Evolutionary conservation across 2,888 invertebrate species (phyloP).

Genomic region (Acleris literana): DNA sequence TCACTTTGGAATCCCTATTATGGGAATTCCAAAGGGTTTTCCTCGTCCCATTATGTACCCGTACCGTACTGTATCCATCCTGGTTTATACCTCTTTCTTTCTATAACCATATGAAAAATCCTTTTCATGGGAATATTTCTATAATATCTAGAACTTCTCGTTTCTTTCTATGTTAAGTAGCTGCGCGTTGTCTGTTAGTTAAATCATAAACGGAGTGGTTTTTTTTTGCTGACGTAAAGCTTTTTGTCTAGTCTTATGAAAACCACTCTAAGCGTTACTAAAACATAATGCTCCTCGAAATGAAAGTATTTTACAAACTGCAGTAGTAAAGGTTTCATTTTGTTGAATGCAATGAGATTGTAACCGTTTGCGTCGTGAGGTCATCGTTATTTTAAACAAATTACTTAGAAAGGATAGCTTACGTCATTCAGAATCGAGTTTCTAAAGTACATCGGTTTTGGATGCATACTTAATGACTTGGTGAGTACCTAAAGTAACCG

Average conservation of each 20-base stretch:
- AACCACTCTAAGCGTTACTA: not conserved
- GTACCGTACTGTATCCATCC: too few relatives aligned
- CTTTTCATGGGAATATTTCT: too few relatives aligned
- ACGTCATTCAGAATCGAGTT: slow-evolving; percentile 30
- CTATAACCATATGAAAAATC: too few relatives aligned
- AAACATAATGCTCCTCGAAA: slow-evolving; percentile 6
- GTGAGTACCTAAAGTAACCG: slow-evolving; percentile 22
- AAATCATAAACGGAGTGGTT: too few relatives aligned
- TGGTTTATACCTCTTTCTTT: too few relatives aligned
- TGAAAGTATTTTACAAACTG: not conserved
- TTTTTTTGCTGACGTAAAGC: not conserved
- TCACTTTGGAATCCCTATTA: not conserved
- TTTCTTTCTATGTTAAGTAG: not conserved
- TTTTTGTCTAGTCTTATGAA: slow-evolving; percentile 13
- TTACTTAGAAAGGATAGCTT: slow-evolving; percentile 18
- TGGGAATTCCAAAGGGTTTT: too few relatives aligned
- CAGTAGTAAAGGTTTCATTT: not conserved
- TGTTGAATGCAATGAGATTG: not conserved
- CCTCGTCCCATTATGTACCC: not conserved
- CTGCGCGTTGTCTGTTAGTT: too few relatives aligned
- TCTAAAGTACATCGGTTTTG: slow-evolving; percentile 23
- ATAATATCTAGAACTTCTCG: too few relatives aligned
- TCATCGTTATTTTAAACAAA: slow-evolving; percentile 15
- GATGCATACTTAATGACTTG: slow-evolving; percentile 20
- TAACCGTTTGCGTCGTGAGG: slow-evolving; percentile 13